A percentile compares a stretch with the other conserved stretches of the same genome.
phyloP scores from a whole-genome alignment of 2,888 invertebrate species.

The Aproaerema taeniolella region DNA sequence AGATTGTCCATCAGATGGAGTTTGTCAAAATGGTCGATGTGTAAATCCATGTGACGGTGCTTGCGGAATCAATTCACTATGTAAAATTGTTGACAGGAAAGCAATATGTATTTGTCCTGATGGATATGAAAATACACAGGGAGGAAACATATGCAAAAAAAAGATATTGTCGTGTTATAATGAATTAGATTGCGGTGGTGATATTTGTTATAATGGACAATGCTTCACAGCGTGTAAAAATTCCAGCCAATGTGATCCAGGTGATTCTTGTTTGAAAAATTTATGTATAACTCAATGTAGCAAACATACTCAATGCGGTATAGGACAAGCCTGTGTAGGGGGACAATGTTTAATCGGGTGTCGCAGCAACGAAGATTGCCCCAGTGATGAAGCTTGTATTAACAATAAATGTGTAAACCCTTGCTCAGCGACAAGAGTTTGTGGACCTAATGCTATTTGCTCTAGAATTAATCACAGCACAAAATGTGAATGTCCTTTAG shows the following conservation, averaged over 20 bases:
- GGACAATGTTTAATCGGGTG: constrained; percentile 91
- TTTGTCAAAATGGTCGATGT: constrained; percentile 84
- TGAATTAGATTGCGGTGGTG: constrained; percentile 87
- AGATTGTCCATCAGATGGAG: constrained; percentile 86
- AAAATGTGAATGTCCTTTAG: constrained; percentile 88
- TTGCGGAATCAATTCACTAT: constrained; percentile 89
- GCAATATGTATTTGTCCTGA: constrained; percentile 88
- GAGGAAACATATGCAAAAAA: constrained; percentile 82
- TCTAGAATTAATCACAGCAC: constrained; percentile 85
- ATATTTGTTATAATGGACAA: constrained; percentile 88
- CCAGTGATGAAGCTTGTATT: constrained; percentile 85
- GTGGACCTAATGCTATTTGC: constrained; percentile 91
- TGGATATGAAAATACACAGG: constrained; percentile 83
- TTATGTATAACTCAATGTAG: constrained; percentile 88
- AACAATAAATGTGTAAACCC: constrained; percentile 91
- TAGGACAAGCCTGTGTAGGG: constrained; percentile 87
- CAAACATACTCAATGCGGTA: constrained; percentile 88
- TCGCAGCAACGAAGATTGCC: constrained; percentile 89
- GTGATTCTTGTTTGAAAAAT: constrained; percentile 87
- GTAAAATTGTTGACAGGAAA: constrained; percentile 85
- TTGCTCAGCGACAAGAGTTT: constrained; percentile 84
- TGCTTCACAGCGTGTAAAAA: constrained; percentile 89
- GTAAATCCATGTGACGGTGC: constrained; percentile 88
- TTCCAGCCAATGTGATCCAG: constrained; percentile 85
- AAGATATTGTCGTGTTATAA: constrained; percentile 79